Conservation (phyloP, 2,113 vertebrate genomes). For the Leucopsar rothschildi region DNA sequence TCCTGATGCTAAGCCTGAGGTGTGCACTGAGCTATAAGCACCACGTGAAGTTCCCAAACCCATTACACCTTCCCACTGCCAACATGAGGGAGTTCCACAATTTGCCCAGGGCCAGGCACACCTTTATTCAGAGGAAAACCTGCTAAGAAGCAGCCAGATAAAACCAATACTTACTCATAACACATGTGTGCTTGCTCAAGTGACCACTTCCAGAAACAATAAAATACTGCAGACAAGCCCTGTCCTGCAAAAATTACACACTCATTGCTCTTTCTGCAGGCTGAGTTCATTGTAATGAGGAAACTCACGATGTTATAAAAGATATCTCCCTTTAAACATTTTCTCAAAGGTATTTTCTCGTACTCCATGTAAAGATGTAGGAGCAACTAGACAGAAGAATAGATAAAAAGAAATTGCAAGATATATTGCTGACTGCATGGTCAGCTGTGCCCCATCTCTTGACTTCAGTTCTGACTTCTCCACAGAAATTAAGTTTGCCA, state of each 20-base stretch:
- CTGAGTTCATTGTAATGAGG: neutral
- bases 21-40: neutral
- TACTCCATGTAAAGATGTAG: neutral
- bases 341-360: neutral
- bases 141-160: constrained; percentile 20
- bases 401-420: neutral
- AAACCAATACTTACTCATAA: constrained; percentile 34
- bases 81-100: constrained; percentile 57
- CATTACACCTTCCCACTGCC: constrained; percentile 9
- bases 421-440: neutral
- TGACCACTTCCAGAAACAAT: constrained; percentile 56
- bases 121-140: constrained; percentile 27
- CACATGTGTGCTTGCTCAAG: neutral
- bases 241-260: constrained; percentile 26
- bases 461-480: neutral
- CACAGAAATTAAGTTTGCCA: neutral
- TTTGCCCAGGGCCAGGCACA: constrained; percentile 45
- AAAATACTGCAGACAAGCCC: constrained; percentile 4
- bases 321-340: neutral
- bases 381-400: neutral
- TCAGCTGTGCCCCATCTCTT: neutral
- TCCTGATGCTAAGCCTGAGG: constrained; percentile 7
- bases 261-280: neutral
- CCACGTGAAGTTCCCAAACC: neutral
- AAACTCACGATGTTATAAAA: neutral